Evolutionary conservation across 2,888 invertebrate genomes (phyloP), one percentile per base, ranked within the genome.

Genomic region (Diploptera punctata): DNA sequence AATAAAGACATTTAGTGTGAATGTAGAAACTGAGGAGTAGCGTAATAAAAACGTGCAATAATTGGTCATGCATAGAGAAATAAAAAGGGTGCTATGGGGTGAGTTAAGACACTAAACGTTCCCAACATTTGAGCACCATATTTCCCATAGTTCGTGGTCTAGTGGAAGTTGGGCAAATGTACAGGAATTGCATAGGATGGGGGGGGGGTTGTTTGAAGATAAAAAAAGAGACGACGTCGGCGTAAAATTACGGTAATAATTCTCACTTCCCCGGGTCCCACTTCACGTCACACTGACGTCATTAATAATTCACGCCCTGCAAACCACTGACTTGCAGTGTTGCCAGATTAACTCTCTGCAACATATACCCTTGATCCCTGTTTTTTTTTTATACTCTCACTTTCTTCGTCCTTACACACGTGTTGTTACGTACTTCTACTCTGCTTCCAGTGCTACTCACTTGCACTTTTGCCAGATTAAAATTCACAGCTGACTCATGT

Each of bases 211-310:
- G 33, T 7, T 33, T 33, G 10, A 54, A 54, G 26, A 57, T 13
- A 4, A 31, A 26, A 26, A 47, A 21, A 24, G 43, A 21, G 43
- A 57, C 67, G 52, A 54, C 60, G 60, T 19, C 26, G 43, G 26
- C 69, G 69, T 69, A 38, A 69, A 69, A 69, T 69, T 57, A 69
- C 57, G 24, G 43, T 57, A 69, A 69, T 69, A 69, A 57, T 69
- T 69, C 60, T 60, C 69, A 69, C 43, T 69, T 69, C 19, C 57
- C 31, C 57, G n/a, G 26, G 24, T 24, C 69, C 60, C 69, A 57
- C 21, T 69, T 44, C 69, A 69, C 60, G 69, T 60, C 44, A 69
- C 44, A 21, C 54, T 57, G 54, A 60, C 69, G 69, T 69, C 69
- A 57, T 69, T 69, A 52, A 69, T 69, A 57, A 69, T 69, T 69